Percentiles rank a stretch among this genome's conserved stretches.
phyloP scores from a whole-genome alignment of 2,113 vertebrate species.

The Salminus brasiliensis region DNA sequence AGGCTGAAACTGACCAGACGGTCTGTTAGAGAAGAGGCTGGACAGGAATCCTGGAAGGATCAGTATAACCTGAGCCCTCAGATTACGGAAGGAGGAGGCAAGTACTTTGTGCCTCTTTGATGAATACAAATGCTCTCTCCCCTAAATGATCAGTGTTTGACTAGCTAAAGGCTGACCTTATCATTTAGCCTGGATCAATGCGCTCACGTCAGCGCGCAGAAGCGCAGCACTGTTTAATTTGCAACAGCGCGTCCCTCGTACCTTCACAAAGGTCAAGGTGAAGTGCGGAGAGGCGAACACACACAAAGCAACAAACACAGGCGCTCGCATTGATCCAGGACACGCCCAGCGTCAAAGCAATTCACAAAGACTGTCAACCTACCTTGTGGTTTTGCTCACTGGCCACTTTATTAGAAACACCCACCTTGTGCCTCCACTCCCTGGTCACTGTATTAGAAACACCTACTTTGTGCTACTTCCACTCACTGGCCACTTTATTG shows the following conservation, averaged over 20 bases:
- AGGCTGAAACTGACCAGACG: neutral
- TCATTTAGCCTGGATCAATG: constrained; percentile 39
- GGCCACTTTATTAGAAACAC: too few relatives aligned
- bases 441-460: too few relatives aligned
- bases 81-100: neutral
- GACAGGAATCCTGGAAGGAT: neutral
- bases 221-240: constrained; percentile 30
- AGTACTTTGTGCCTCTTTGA: neutral
- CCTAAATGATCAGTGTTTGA: constrained; percentile 1
- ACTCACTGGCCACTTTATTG: too few relatives aligned
- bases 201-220: constrained; percentile 12
- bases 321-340: neutral
- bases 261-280: constrained; percentile 52
- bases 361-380: neutral
- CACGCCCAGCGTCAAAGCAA: neutral
- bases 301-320: neutral
- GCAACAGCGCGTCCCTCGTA: constrained; percentile 17
- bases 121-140: neutral
- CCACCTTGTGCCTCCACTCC: too few relatives aligned
- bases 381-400: too few relatives aligned
- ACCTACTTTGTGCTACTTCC: too few relatives aligned
- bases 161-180: constrained; percentile 46
- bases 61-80: neutral
- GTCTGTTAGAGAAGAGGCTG: neutral
- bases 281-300: neutral